phyloP scores from a whole-genome alignment of 1,140 invertebrate genomes.

The Drosophila jambulina region DNA sequence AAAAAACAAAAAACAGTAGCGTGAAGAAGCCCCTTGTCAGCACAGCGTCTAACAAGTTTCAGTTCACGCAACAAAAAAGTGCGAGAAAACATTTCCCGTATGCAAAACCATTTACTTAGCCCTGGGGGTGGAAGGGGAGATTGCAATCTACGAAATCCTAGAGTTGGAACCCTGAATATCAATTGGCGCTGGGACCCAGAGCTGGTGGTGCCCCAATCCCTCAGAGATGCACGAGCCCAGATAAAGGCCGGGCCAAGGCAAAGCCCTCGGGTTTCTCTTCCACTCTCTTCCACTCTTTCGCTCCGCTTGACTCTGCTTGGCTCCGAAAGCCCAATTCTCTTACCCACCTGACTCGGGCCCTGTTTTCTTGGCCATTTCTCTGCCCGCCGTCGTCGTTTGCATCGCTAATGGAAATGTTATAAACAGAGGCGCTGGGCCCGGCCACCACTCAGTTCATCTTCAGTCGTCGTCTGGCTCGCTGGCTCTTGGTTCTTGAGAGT shows the following conservation, averaged over 20 bases:
- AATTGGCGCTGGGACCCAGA: constrained; percentile 41
- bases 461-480: constrained; percentile 71
- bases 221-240: constrained; percentile 56
- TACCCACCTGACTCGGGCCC: constrained; percentile 36
- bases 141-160: constrained; percentile 52
- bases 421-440: constrained; percentile 66
- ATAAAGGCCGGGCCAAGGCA: constrained; percentile 66
- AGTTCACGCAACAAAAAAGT: constrained; percentile 22
- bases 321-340: constrained; percentile 27
- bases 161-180: constrained; percentile 55
- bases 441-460: constrained; percentile 81
- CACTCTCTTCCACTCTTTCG: constrained; percentile 7
- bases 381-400: constrained; percentile 42
- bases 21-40: constrained; percentile 38
- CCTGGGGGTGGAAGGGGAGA: constrained; percentile 23
- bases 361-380: constrained; percentile 66
- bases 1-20: constrained; percentile 14
- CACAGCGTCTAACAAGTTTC: constrained; percentile 37
- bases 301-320: neutral
- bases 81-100: constrained; percentile 20
- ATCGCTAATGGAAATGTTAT: constrained; percentile 84
- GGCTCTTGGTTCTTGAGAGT: constrained; percentile 64
- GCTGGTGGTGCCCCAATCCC: constrained; percentile 7
- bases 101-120: constrained; percentile 15
- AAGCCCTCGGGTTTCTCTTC: constrained; percentile 57